phyloP scores from a whole-genome alignment of 2,113 vertebrate species.

The Meriones unguiculatus region DNA sequence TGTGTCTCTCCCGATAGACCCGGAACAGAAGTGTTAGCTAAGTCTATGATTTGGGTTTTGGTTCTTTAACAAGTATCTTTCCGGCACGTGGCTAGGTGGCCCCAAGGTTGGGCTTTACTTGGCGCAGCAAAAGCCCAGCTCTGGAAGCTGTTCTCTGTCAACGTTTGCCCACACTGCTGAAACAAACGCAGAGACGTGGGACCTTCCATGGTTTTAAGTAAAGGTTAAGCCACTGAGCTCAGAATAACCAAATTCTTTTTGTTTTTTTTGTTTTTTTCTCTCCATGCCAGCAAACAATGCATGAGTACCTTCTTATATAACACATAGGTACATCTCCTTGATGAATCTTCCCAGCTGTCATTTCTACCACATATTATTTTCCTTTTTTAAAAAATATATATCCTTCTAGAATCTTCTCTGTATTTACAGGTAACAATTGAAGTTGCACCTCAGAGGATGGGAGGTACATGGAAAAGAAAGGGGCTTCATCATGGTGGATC shows the following conservation, averaged over 20 bases:
- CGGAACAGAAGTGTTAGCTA: not conserved
- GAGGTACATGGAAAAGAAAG: not conserved
- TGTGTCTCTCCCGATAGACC: not conserved
- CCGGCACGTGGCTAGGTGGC: not conserved
- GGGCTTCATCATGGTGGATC: not conserved
- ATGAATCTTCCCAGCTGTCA: not conserved
- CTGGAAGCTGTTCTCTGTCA: not conserved
- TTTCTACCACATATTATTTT: not conserved
- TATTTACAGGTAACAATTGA: not conserved
- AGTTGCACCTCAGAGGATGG: not conserved
- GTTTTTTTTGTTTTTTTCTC: fast-evolving
- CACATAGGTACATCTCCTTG: not conserved
- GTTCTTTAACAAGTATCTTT: not conserved
- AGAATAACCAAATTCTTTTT: not conserved
- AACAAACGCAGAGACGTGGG: not conserved
- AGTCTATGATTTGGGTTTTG: not conserved
- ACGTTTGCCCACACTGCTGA: not conserved
- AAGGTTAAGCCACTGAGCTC: not conserved
- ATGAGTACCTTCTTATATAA: not conserved
- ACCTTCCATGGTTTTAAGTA: not conserved
- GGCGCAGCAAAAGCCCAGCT: not conserved
- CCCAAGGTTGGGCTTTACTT: not conserved
- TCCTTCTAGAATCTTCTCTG: not conserved
- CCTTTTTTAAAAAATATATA: not conserved
- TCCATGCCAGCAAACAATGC: not conserved